Conservation (phyloP, 2,113 vertebrate species). For the Baryphthengus martii region DNA sequence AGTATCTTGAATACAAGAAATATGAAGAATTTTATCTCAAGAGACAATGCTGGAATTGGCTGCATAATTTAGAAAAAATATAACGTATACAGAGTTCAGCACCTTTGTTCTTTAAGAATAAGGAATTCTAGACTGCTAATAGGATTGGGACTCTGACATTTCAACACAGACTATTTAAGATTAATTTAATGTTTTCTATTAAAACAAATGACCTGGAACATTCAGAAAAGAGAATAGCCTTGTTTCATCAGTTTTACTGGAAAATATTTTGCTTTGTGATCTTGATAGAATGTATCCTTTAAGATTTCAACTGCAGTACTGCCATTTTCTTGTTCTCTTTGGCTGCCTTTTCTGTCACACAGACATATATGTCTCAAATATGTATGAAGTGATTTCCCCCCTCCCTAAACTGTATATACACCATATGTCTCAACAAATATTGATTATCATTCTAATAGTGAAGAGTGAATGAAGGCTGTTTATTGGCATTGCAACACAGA, state of each 20-base stretch:
- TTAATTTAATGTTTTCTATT: background rate
- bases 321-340: background rate
- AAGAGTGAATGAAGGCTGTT: background rate
- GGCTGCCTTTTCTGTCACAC: background rate
- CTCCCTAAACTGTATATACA: background rate
- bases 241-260: background rate
- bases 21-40: background rate
- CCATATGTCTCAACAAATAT: background rate
- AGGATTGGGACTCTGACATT: conserved; percentile 18
- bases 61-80: background rate
- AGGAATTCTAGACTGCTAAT: background rate
- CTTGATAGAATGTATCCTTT: background rate
- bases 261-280: conserved; percentile 32
- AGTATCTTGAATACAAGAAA: background rate
- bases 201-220: conserved; percentile 35
- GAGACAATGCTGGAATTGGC: background rate
- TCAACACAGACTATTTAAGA: background rate
- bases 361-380: background rate
- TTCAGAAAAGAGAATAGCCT: background rate
- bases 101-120: conserved; percentile 23
- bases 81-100: background rate
- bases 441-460: background rate
- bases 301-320: background rate
- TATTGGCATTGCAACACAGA: background rate
- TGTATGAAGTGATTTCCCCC: background rate